Evolutionary conservation across 2,797 vertebrate genomes (phyloP).

Genomic region (Garrulus glandarius): DNA sequence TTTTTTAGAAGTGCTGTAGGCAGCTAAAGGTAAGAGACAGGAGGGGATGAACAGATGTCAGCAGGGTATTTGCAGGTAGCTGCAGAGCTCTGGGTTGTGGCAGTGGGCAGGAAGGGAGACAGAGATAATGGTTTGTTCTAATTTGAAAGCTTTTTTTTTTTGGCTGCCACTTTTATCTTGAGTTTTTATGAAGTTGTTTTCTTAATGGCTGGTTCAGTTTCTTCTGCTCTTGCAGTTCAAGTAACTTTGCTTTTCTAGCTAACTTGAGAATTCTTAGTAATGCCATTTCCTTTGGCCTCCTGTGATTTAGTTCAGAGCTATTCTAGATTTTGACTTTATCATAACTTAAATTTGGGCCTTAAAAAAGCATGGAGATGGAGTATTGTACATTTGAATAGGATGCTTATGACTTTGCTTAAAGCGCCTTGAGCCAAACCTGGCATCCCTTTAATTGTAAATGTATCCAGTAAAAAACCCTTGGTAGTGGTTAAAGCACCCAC

Average conservation of each 20-base stretch:
- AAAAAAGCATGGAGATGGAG: background rate
- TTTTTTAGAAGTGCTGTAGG: background rate
- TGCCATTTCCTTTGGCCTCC: background rate
- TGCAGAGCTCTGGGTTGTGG: background rate
- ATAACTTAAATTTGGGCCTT: background rate
- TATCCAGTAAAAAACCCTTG: background rate
- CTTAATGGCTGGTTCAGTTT: background rate
- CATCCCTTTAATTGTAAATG: background rate
- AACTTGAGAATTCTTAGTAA: background rate
- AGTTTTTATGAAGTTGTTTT: background rate
- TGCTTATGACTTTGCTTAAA: background rate
- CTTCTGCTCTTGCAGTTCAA: background rate
- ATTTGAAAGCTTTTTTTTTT: background rate
- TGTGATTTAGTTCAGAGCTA: background rate
- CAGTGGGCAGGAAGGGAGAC: background rate
- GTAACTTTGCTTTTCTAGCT: constrained; percentile 11
- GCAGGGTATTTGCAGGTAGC: background rate
- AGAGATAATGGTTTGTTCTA: background rate
- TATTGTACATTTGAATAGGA: background rate
- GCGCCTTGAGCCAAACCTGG: background rate
- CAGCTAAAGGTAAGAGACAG: background rate
- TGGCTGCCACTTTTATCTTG: background rate
- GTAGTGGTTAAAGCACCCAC: background rate
- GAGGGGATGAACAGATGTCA: background rate
- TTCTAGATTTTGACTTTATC: background rate